Evolutionary conservation across 1,140 invertebrate species (phyloP).

Genomic region (Mamestra configurata): DNA sequence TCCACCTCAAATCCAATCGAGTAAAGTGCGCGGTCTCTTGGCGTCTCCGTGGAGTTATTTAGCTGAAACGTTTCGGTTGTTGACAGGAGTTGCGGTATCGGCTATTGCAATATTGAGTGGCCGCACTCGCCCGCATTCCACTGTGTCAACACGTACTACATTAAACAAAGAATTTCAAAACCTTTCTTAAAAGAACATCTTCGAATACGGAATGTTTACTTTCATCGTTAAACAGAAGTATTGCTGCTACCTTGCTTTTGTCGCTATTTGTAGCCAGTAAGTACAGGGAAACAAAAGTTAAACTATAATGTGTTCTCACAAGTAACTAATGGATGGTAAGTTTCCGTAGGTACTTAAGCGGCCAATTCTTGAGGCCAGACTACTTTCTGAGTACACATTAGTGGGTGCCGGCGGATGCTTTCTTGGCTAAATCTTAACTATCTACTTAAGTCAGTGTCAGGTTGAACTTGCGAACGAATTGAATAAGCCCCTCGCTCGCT

Average conservation of each 20-base stretch:
- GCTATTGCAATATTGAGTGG: constrained; percentile 59
- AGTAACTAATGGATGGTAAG: constrained; percentile 84
- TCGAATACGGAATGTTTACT: background rate
- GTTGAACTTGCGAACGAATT: constrained; percentile 76
- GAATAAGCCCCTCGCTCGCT: constrained; percentile 77
- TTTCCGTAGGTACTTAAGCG: constrained; percentile 82
- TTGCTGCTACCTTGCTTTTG: constrained; percentile 52
- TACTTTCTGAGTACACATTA: constrained; percentile 86
- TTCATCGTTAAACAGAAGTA: constrained; percentile 22
- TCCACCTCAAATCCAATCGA: constrained; percentile 82
- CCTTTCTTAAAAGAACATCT: background rate
- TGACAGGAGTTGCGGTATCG: constrained; percentile 68
- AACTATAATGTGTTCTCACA: constrained; percentile 82
- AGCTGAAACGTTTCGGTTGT: constrained; percentile 81
- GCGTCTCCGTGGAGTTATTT: constrained; percentile 75
- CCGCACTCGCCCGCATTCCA: constrained; percentile 43
- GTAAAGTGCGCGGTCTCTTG: constrained; percentile 77
- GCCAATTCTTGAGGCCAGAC: constrained; percentile 80
- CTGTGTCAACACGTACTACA: constrained; percentile 35
- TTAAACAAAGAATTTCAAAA: constrained; percentile 39
- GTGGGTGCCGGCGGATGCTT: constrained; percentile 72
- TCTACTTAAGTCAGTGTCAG: constrained; percentile 84
- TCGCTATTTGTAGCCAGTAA: constrained; percentile 71
- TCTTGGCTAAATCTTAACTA: constrained; percentile 84
- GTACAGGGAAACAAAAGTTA: constrained; percentile 79